Percentiles rank a stretch among this genome's conserved stretches.
Conservation (phyloP, 1,140 invertebrate species). For the Saxidomus purpurata region DNA sequence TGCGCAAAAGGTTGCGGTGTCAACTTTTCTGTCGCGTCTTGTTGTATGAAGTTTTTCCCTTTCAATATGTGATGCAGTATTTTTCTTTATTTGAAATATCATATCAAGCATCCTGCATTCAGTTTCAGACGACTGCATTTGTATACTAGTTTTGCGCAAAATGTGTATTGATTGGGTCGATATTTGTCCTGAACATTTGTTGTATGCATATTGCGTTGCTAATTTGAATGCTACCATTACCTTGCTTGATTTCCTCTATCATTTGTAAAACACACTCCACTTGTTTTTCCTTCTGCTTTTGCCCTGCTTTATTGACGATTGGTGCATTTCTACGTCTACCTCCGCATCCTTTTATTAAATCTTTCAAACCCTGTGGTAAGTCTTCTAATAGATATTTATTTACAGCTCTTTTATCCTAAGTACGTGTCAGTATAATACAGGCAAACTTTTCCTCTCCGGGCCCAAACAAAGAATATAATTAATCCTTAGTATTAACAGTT, state of each 20-base stretch:
- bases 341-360: too few relatives aligned
- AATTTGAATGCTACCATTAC: background rate
- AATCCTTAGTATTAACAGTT: slow-evolving; percentile 27
- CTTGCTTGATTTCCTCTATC: background rate
- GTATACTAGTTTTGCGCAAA: background rate
- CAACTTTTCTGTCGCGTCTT: too few relatives aligned
- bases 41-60: too few relatives aligned
- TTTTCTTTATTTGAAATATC: too few relatives aligned
- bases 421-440: slow-evolving; percentile 37
- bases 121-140: background rate
- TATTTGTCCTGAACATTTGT: background rate
- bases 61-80: too few relatives aligned
- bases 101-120: too few relatives aligned
- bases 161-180: background rate
- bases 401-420: background rate
- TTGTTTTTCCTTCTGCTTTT: background rate
- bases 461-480: slow-evolving; percentile 44
- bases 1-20: too few relatives aligned
- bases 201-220: background rate
- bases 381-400: slow-evolving; percentile 15
- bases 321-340: background rate
- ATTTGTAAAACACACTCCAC: background rate
- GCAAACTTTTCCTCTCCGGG: slow-evolving; percentile 34
- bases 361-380: background rate
- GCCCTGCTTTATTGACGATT: background rate